Percentiles rank a stretch among this genome's conserved stretches.
phyloP scores from a whole-genome alignment of 2,797 vertebrate species.

The Protonibea diacanthus region DNA sequence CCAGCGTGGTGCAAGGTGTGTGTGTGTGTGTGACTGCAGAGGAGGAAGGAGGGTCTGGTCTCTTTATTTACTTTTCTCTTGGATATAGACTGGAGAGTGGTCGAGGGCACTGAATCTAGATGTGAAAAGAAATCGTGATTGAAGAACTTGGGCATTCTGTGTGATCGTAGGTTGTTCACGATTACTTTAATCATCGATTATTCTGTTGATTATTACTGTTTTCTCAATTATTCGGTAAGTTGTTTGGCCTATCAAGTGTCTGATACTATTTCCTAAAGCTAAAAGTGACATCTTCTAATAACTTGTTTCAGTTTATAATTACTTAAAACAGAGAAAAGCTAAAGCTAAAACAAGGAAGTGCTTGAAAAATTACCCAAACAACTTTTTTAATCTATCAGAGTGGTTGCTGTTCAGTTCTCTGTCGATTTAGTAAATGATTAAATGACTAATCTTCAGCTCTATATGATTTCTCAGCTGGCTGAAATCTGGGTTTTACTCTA shows the following conservation, averaged over 20 bases:
- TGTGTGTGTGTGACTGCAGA: conserved; percentile 23
- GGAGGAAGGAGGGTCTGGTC: conserved; percentile 18
- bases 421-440: not conserved
- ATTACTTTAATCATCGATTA: conserved; percentile 6
- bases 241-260: not conserved
- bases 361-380: not conserved
- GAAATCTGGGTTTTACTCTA: conserved; percentile 2
- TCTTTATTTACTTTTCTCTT: conserved; percentile 39
- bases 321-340: not conserved
- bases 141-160: not conserved
- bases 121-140: not conserved
- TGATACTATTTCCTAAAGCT: not conserved
- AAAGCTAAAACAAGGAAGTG: not conserved
- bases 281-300: too few relatives aligned
- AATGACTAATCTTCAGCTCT: not conserved
- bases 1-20: conserved; percentile 41
- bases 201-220: conserved; percentile 5
- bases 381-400: not conserved
- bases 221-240: not conserved
- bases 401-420: not conserved
- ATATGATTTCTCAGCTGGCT: not conserved
- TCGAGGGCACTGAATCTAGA: conserved; percentile 7
- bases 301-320: not conserved
- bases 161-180: not conserved
- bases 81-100: conserved; percentile 13